A percentile compares a stretch with the other conserved stretches of the same genome.
Conservation (phyloP, 2,888 invertebrate species). For the Prosopocoilus inquinatus region DNA sequence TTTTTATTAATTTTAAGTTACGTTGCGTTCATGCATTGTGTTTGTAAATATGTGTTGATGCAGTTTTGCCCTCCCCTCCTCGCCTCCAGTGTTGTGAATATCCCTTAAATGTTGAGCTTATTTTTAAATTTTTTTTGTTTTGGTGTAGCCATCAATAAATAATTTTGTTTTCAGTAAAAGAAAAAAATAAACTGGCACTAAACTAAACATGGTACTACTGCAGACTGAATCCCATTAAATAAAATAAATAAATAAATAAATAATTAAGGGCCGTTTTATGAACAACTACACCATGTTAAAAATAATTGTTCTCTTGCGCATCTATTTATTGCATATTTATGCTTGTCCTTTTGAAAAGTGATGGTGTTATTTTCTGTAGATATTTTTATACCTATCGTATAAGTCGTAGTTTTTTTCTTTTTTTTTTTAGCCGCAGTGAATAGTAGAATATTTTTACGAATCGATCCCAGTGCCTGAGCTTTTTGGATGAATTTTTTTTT, state of each 20-base stretch:
- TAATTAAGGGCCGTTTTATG: too few species aligned
- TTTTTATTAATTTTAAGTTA: slow-evolving; percentile 5
- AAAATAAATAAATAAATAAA: too few species aligned
- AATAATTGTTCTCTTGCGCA: not conserved
- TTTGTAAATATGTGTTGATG: not conserved
- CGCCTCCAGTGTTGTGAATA: too few species aligned
- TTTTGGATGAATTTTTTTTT: slow-evolving; percentile 20
- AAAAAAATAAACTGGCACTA: not conserved
- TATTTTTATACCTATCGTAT: slow-evolving; percentile 5
- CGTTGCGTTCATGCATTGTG: slow-evolving; percentile 7
- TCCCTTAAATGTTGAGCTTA: not conserved
- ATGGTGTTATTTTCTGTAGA: not conserved
- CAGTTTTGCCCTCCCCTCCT: too few species aligned
- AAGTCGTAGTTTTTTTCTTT: slow-evolving; percentile 8
- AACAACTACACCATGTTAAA: too few species aligned
- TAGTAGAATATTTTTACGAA: slow-evolving; percentile 12
- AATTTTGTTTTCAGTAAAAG: not conserved
- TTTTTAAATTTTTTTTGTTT: not conserved
- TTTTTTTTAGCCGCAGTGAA: slow-evolving; percentile 17
- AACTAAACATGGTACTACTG: too few species aligned
- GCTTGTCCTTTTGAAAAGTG: not conserved
- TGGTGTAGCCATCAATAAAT: not conserved
- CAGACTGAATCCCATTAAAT: too few species aligned
- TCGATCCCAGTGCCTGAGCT: slow-evolving; percentile 23
- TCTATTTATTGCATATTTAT: not conserved